These are phyloP conservation scores for Aviceda subcristata DNA, from an alignment of 2,113 vertebrate species.

Conservation along the genomic window DNA sequence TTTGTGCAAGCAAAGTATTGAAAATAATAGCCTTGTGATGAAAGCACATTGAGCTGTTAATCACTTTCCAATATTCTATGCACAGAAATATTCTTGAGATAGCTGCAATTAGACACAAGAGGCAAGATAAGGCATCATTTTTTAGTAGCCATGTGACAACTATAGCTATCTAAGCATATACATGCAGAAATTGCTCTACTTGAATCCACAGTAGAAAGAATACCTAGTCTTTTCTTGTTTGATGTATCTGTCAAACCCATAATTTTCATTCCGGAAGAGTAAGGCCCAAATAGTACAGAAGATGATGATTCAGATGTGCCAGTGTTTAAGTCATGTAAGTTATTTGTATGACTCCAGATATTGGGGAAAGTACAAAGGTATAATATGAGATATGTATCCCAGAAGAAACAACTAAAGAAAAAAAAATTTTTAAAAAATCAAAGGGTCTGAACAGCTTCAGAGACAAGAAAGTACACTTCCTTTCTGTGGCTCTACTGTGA, in stretches of 20 bases:
- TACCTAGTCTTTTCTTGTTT: not conserved
- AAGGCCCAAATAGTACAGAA: not conserved
- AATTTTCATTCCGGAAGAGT: not conserved
- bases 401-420: not conserved
- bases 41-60: constrained; percentile 32
- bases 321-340: not conserved
- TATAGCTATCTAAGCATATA: not conserved
- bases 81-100: constrained; percentile 25
- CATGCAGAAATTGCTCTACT: not conserved
- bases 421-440: not conserved
- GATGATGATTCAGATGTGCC: not conserved
- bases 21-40: constrained; percentile 51
- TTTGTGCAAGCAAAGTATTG: constrained; percentile 20
- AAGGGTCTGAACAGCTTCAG: not conserved
- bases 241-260: not conserved
- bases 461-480: not conserved
- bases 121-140: not conserved
- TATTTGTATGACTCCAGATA: not conserved
- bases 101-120: constrained; percentile 2
- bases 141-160: not conserved
- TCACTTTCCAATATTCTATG: constrained; percentile 39
- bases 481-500: not conserved
- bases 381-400: not conserved
- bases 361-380: not conserved
- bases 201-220: not conserved